phyloP scores from a whole-genome alignment of 2,113 vertebrate species.

The Osmerus eperlanus region DNA sequence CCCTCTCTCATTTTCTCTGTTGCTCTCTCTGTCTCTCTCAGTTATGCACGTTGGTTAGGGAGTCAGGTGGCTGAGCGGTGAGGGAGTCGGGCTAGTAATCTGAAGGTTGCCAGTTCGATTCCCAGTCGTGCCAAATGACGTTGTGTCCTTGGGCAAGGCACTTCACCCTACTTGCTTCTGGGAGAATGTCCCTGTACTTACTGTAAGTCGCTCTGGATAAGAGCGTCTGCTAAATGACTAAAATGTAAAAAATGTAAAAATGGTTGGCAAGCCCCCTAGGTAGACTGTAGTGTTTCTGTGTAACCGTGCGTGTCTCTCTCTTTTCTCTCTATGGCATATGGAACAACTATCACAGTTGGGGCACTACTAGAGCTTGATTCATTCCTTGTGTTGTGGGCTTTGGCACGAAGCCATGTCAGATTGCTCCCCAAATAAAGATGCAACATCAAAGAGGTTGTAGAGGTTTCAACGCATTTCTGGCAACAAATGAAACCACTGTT shows the following conservation, averaged over 20 bases:
- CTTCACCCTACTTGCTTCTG: too few species aligned
- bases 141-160: too few species aligned
- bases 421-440: constrained; percentile 36
- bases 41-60: background rate
- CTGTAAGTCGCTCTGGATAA: too few species aligned
- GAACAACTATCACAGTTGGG: constrained; percentile 43
- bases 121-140: too few species aligned
- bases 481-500: constrained; percentile 44
- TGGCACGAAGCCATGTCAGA: constrained; percentile 38
- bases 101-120: too few species aligned
- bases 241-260: too few species aligned
- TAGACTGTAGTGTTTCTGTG: background rate
- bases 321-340: constrained; percentile 29
- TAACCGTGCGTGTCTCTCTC: background rate
- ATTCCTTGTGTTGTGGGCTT: constrained; percentile 46
- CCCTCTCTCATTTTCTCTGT: background rate
- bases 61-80: too few species aligned
- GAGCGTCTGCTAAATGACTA: too few species aligned
- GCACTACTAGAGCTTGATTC: constrained; percentile 35
- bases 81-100: too few species aligned
- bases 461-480: constrained; percentile 26
- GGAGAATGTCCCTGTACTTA: too few species aligned
- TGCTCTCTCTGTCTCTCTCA: background rate
- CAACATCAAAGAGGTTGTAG: constrained; percentile 45
- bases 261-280: background rate